These are phyloP conservation scores for Pocillopora verrucosa DNA, from an alignment of 64 coral and sea anemone species.

Conservation along the genomic window DNA sequence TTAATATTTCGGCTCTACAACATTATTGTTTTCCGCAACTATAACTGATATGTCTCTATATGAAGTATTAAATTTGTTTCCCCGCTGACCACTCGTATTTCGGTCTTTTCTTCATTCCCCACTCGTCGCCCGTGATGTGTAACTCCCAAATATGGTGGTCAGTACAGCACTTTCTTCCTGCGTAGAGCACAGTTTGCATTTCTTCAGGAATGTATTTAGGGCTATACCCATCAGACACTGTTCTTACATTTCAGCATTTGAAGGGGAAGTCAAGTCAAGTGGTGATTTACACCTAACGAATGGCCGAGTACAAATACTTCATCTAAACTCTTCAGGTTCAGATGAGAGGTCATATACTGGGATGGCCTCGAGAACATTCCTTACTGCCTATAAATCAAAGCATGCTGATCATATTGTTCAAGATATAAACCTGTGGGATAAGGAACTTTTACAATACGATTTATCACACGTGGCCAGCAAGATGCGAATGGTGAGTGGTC, in stretches of 20 bases:
- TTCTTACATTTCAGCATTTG: slow-evolving; percentile 86
- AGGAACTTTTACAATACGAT: slow-evolving; percentile 84
- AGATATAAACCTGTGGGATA: slow-evolving; percentile 97
- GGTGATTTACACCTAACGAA: slow-evolving; percentile 54
- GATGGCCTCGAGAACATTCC: slow-evolving; percentile 74
- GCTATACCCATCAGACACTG: not conserved
- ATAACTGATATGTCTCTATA: no score
- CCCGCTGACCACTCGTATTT: no score
- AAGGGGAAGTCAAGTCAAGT: slow-evolving; percentile 83
- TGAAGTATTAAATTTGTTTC: no score
- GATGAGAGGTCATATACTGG: slow-evolving; percentile 91
- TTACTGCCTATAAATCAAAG: slow-evolving; percentile 64
- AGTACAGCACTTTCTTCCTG: no score
- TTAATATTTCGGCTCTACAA: no score
- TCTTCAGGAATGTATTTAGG: not conserved
- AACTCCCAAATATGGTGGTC: no score
- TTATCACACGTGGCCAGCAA: slow-evolving; percentile 97
- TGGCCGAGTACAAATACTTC: slow-evolving; percentile 65
- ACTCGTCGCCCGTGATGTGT: no score
- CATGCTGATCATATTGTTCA: slow-evolving; percentile 56
- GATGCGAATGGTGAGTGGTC: slow-evolving; percentile 88
- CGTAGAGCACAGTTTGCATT: not conserved
- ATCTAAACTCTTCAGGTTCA: slow-evolving; percentile 93
- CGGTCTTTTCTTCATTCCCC: no score
- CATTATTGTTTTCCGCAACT: no score